Conservation (phyloP, 1,140 invertebrate genomes). For the Procambarus virginalis region DNA sequence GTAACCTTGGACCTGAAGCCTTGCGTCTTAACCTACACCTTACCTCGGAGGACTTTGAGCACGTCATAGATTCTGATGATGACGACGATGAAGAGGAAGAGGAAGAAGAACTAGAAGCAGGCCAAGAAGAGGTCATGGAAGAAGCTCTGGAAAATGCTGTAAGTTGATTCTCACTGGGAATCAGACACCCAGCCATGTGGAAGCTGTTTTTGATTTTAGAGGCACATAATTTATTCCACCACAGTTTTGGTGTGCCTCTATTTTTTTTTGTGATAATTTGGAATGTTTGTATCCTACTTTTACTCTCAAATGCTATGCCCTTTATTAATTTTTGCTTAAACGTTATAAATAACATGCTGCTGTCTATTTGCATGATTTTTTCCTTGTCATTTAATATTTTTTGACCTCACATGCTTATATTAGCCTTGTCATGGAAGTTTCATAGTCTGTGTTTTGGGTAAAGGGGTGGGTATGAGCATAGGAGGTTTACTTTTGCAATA, state of each 20-base stretch:
- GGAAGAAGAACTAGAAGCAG: slow-evolving; percentile 71
- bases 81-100: slow-evolving; percentile 77
- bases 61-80: slow-evolving; percentile 69
- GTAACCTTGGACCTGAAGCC: slow-evolving; percentile 84
- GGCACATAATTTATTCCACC: slow-evolving; percentile 2
- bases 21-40: slow-evolving; percentile 67
- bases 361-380: slow-evolving; percentile 28
- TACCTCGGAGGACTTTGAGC: slow-evolving; percentile 65
- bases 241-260: slow-evolving; percentile 1
- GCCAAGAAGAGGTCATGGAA: slow-evolving; percentile 65
- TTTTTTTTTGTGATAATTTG: slow-evolving; percentile 13
- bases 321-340: slow-evolving; percentile 21
- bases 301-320: slow-evolving; percentile 17
- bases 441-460: background rate
- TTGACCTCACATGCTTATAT: background rate
- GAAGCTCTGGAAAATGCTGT: slow-evolving; percentile 69
- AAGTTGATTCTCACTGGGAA: slow-evolving; percentile 9
- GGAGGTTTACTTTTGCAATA: background rate
- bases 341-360: slow-evolving; percentile 4
- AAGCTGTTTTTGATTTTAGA: slow-evolving; percentile 7
- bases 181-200: background rate
- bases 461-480: background rate
- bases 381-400: background rate
- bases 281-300: slow-evolving; percentile 32
- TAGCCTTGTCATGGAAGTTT: background rate